Base-by-base conservation (phyloP, 2,797 vertebrate species). In the Sardinella longiceps region DNA sequence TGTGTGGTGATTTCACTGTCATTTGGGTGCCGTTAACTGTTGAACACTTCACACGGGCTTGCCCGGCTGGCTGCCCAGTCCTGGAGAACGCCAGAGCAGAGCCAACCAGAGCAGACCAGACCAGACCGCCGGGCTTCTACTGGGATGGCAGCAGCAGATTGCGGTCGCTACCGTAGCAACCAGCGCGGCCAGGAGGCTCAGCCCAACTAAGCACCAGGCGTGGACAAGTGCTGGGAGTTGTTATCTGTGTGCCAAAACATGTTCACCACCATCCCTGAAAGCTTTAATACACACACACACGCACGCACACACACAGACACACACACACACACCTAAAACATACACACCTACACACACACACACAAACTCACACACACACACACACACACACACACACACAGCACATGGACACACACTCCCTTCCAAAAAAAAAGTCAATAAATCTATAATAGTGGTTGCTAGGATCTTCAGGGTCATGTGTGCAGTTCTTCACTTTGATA, bases 21-120 rank as follows among this genome's bases (percentile, higher is more conserved):
- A 60, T 60, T 25, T 85, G 84, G 85, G 56, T 83, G 66, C 81
- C 85, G 66, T 87, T 81, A 23, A 74, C 82, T 84, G 30, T 77
- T 77, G 37, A 77, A 7, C 83, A 80, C 84, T 87, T 85, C n/a
- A 80, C 81, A 63, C 46, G 50, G 63, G 81, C 56, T 82, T 30
- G 14, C 30, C 1, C 15, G 30, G 63, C 28, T 37, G 63, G 30
- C 12, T 37, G 60, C 60, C 60, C 28, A 33, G 60, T 33, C 10
- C 60, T 66, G 0, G 60, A 30, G 60, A 33, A 33, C 25, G 25
- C 30, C 63, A n/a, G n/a, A n/a, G n/a, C n/a, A n/a, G n/a, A n/a
- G n/a, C n/a, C n/a, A n/a, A n/a, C n/a, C n/a, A n/a, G n/a, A n/a
- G n/a, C n/a, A n/a, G n/a, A n/a, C n/a, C n/a, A n/a, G n/a, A n/a